A percentile compares a stretch with the other conserved stretches of the same genome.
Conservation (phyloP, 2,797 vertebrate genomes). For the Novumbra hubbsi region DNA sequence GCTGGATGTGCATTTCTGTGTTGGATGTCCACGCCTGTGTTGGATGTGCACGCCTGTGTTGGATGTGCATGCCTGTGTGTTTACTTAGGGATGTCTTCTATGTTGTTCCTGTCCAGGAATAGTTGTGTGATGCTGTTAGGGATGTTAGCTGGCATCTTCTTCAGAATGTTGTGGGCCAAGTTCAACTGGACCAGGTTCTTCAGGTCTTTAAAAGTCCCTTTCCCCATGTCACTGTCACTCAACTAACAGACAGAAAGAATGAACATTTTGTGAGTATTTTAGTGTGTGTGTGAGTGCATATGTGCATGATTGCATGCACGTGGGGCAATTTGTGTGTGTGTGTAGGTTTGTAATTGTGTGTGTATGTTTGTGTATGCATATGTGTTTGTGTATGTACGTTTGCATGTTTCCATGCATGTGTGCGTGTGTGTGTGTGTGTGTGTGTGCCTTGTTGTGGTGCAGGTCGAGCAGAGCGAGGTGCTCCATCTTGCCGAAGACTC, state of each 20-base stretch:
- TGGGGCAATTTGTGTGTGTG: too few species aligned
- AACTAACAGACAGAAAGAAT: conserved; percentile 48
- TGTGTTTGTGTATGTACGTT: not conserved
- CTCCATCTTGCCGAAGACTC: conserved; percentile 85
- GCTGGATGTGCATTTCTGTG: not conserved
- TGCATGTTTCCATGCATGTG: not conserved
- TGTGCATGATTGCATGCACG: too few species aligned
- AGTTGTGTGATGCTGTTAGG: conserved; percentile 86
- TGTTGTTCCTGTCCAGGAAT: conserved; percentile 92
- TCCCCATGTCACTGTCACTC: conserved; percentile 82
- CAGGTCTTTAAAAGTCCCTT: conserved; percentile 89
- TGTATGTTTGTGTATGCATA: not conserved
- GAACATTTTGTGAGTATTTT: too few species aligned
- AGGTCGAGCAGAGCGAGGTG: conserved; percentile 90
- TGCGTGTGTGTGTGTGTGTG: not conserved
- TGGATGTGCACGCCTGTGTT: not conserved
- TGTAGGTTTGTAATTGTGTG: too few species aligned
- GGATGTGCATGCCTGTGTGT: conserved; percentile 21
- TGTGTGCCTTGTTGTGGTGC: conserved; percentile 85
- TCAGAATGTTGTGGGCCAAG: conserved; percentile 87
- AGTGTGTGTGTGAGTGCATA: not conserved
- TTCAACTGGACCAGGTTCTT: conserved; percentile 94
- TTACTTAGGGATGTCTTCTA: conserved; percentile 84
- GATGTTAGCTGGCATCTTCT: conserved; percentile 88
- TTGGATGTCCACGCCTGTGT: not conserved